Evolutionary conservation across 2,113 vertebrate species (phyloP).

Genomic region (Misgurnus anguillicaudatus): DNA sequence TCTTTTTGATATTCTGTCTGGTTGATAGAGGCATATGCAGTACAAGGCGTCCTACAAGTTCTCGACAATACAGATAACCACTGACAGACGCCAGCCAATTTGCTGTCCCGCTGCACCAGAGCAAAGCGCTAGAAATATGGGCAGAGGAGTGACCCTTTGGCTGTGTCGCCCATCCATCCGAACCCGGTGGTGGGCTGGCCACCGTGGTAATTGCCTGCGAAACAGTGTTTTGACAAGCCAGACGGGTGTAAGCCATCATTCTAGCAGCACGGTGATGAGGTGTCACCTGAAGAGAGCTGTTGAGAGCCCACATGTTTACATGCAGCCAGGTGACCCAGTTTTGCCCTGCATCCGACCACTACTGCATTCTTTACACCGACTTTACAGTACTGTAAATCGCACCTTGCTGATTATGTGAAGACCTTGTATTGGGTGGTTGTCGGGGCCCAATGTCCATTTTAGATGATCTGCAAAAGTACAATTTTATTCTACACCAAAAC

Average conservation of each 20-base stretch:
- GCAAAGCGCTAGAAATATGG: conserved; percentile 77
- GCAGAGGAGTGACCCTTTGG: conserved; percentile 70
- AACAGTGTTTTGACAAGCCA: conserved; percentile 76
- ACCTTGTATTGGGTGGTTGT: neutral
- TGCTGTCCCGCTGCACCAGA: conserved; percentile 67
- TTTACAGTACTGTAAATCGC: conserved; percentile 8
- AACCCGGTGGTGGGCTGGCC: conserved; percentile 71
- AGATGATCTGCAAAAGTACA: too few relatives aligned
- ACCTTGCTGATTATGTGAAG: conserved; percentile 5
- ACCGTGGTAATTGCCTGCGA: conserved; percentile 79
- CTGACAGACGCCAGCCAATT: conserved; percentile 68
- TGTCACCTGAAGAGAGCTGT: conserved; percentile 68
- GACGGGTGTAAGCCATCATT: conserved; percentile 73
- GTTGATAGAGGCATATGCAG: conserved; percentile 44
- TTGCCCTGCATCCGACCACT: conserved; percentile 57
- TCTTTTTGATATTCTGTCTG: conserved; percentile 30
- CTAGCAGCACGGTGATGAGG: conserved; percentile 69
- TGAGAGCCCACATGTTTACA: conserved; percentile 68
- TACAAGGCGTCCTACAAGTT: conserved; percentile 64
- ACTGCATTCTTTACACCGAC: conserved; percentile 33
- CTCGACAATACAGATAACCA: conserved; percentile 64
- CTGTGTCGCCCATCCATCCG: conserved; percentile 73
- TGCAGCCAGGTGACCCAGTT: conserved; percentile 68
- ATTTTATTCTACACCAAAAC: too few relatives aligned
- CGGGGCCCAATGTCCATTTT: too few relatives aligned